A percentile compares a stretch with the other conserved stretches of the same genome.
phyloP scores from a whole-genome alignment of 2,888 invertebrate species.

The Crepidodera aurea region DNA sequence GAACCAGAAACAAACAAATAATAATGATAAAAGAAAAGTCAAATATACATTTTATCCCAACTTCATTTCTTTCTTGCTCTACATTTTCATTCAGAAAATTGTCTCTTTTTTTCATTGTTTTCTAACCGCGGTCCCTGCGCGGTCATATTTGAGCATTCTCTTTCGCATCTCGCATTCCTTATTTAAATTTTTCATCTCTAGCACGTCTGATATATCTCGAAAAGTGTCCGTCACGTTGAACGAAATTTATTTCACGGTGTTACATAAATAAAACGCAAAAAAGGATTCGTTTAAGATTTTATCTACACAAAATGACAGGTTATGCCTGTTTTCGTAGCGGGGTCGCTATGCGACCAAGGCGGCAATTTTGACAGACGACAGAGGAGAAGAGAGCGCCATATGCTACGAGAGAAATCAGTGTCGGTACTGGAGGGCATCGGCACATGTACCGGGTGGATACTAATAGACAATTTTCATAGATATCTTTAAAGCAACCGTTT shows the following conservation, averaged over 20 bases:
- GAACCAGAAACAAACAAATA: too few relatives aligned
- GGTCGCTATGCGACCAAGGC: slow-evolving; percentile 8
- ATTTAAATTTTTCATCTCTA: slow-evolving; percentile 22
- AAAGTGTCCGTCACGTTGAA: slow-evolving; percentile 24
- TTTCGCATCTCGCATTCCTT: slow-evolving; percentile 9
- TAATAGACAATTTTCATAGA: too few relatives aligned
- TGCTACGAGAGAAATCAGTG: slow-evolving; percentile 6
- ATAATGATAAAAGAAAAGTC: too few relatives aligned
- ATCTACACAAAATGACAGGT: slow-evolving; percentile 37
- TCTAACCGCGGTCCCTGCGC: neutral
- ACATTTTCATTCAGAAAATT: too few relatives aligned
- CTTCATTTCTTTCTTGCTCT: too few relatives aligned
- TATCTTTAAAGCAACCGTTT: too few relatives aligned
- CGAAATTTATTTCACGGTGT: slow-evolving; percentile 33
- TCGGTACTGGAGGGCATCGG: neutral
- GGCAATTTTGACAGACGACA: slow-evolving; percentile 9
- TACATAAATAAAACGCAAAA: slow-evolving; percentile 37
- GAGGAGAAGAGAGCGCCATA: neutral
- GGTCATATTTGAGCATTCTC: neutral
- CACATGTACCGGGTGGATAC: neutral
- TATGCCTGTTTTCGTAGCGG: slow-evolving; percentile 32
- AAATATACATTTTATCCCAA: too few relatives aligned
- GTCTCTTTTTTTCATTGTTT: too few relatives aligned
- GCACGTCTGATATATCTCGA: slow-evolving; percentile 23
- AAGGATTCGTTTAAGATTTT: slow-evolving; percentile 38